A percentile compares a stretch with the other conserved stretches of the same genome.
These are phyloP conservation scores for Liopterus haemorrhoidalis DNA, from an alignment of 2,888 invertebrate genomes.

Conservation along the genomic window DNA sequence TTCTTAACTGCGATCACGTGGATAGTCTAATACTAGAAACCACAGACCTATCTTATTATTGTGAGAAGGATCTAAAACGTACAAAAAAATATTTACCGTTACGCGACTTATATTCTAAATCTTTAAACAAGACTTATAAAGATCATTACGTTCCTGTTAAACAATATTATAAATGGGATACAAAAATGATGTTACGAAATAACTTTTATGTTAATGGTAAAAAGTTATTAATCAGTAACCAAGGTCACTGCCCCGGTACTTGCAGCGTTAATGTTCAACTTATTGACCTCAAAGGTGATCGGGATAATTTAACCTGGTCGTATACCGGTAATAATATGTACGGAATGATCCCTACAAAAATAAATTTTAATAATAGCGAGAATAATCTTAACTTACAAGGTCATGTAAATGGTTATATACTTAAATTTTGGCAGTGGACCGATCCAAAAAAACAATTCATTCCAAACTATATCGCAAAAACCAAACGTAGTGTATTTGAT, in stretches of 20 bases:
- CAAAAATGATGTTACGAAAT: constrained; percentile 38
- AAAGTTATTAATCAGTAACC: constrained; percentile 64
- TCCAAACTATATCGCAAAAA: constrained; percentile 26
- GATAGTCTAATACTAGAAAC: constrained; percentile 53
- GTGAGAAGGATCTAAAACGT: constrained; percentile 50
- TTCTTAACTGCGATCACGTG: constrained; percentile 55
- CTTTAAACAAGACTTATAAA: constrained; percentile 41
- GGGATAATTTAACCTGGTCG: constrained; percentile 54
- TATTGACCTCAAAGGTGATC: constrained; percentile 52
- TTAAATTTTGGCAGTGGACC: constrained; percentile 80
- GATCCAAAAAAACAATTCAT: too few relatives aligned
- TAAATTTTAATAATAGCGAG: constrained; percentile 52
- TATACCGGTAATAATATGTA: constrained; percentile 60
- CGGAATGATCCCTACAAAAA: constrained; percentile 66
- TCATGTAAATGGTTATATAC: constrained; percentile 65
- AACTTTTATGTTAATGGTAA: constrained; percentile 55
- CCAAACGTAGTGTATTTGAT: constrained; percentile 29
- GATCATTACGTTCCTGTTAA: constrained; percentile 44
- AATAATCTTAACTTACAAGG: constrained; percentile 44
- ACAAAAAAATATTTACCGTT: constrained; percentile 50
- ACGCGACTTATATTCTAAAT: constrained; percentile 45
- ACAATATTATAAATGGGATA: constrained; percentile 51
- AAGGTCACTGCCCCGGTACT: constrained; percentile 63
- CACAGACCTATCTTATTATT: constrained; percentile 51
- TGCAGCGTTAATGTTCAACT: constrained; percentile 59